phyloP scores from a whole-genome alignment of 2,113 vertebrate species.

The Platysternon megacephalum region DNA sequence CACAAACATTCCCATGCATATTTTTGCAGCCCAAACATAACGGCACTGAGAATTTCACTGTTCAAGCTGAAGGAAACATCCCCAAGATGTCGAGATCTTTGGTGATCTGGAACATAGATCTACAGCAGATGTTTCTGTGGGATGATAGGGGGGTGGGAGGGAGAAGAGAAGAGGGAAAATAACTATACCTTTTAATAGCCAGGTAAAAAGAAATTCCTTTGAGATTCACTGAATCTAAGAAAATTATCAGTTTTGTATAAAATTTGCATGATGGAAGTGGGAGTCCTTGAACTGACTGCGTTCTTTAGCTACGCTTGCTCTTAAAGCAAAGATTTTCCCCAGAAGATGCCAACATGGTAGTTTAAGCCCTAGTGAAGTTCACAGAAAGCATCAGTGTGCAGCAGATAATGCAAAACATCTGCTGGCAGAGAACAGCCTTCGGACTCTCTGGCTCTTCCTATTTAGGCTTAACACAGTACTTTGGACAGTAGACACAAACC shows the following conservation, averaged over 20 bases:
- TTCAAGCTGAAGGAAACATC: not conserved
- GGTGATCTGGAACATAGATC: constrained; percentile 22
- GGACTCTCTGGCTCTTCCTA: not conserved
- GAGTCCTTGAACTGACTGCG: not conserved
- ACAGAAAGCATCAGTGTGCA: accelerated
- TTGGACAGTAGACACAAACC: not conserved
- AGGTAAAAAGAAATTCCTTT: constrained; percentile 44
- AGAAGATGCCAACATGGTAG: not conserved
- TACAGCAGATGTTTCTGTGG: not conserved
- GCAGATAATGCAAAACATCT: not conserved
- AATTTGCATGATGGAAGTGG: not conserved
- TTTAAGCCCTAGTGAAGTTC: not conserved
- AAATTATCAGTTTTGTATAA: constrained; percentile 56
- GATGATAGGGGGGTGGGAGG: not conserved
- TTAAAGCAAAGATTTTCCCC: not conserved
- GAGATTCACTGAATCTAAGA: constrained; percentile 47
- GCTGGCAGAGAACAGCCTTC: not conserved
- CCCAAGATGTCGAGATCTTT: not conserved
- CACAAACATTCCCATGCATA: not conserved
- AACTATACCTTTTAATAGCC: not conserved
- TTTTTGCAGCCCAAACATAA: constrained; percentile 12
- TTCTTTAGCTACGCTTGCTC: not conserved
- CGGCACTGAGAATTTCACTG: not conserved
- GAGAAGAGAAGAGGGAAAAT: constrained; percentile 37
- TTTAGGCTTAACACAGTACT: not conserved